phyloP scores from a whole-genome alignment of 2,113 vertebrate genomes.

The Notiomystis cincta region DNA sequence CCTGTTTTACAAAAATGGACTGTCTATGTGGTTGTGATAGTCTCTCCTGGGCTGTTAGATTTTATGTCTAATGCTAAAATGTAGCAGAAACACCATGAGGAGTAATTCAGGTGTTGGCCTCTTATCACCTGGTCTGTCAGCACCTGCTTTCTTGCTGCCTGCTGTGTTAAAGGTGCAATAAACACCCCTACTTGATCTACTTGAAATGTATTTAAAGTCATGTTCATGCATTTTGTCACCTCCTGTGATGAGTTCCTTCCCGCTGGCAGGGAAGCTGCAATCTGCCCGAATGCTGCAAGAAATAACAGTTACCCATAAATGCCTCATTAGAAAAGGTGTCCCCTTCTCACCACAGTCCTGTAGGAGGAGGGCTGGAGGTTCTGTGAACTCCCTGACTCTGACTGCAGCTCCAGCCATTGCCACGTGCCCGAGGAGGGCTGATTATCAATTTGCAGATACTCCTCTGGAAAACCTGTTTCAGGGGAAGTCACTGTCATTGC shows the following conservation, averaged over 20 bases:
- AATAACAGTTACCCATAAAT: background rate
- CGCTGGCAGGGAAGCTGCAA: background rate
- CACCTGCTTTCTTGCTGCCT: background rate
- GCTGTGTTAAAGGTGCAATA: background rate
- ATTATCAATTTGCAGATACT: background rate
- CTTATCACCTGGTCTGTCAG: background rate
- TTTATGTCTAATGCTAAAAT: background rate
- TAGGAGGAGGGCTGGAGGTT: background rate
- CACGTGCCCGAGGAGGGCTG: fast-evolving
- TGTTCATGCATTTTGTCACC: background rate
- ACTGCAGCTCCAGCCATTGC: background rate
- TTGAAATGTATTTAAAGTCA: background rate
- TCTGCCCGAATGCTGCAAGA: background rate
- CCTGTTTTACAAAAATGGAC: background rate
- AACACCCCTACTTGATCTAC: background rate
- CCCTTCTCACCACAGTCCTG: background rate
- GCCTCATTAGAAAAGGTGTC: background rate
- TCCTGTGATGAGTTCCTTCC: background rate
- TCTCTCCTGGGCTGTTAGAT: background rate
- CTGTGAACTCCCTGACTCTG: background rate
- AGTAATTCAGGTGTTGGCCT: background rate
- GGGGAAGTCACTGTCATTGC: background rate
- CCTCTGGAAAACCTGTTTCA: background rate
- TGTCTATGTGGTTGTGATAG: background rate
- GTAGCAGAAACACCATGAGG: background rate